Percentiles rank a stretch among this genome's conserved stretches.
These are phyloP conservation scores for Muscidifurax raptorellus DNA, from an alignment of 1,140 invertebrate species.

Conservation along the genomic window DNA sequence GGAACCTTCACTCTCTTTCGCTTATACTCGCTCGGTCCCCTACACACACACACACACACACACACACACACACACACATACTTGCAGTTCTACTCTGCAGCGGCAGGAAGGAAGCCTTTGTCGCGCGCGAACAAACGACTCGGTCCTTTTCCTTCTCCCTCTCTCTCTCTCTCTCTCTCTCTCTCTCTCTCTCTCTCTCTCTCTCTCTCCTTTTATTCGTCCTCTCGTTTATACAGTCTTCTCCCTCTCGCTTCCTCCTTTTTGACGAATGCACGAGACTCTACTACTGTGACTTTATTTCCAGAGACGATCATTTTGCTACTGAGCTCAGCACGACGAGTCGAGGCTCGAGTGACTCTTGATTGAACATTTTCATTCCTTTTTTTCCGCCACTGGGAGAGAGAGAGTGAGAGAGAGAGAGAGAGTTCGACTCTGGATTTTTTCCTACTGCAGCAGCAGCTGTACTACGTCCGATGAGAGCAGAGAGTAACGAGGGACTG, in stretches of 20 bases:
- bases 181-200: background rate
- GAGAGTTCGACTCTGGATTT: conserved; percentile 17
- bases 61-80: too few species aligned
- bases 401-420: background rate
- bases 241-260: background rate
- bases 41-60: background rate
- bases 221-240: background rate
- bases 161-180: background rate
- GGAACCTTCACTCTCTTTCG: conserved; percentile 53
- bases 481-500: conserved; percentile 2
- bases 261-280: conserved; percentile 36
- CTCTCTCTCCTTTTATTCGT: background rate
- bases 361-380: conserved; percentile 45
- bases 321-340: background rate
- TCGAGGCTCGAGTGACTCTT: conserved; percentile 9
- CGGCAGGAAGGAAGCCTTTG: conserved; percentile 44
- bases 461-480: background rate
- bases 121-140: conserved; percentile 48
- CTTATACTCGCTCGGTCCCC: conserved; percentile 10
- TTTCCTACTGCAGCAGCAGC: background rate
- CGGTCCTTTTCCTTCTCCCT: conserved; percentile 28
- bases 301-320: conserved; percentile 46
- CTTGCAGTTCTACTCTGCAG: too few species aligned
- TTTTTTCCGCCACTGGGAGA: too few species aligned
- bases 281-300: conserved; percentile 35